Conservation (phyloP, 1,140 invertebrate genomes). For the Pachyrhynchus sulphureomaculatus region DNA sequence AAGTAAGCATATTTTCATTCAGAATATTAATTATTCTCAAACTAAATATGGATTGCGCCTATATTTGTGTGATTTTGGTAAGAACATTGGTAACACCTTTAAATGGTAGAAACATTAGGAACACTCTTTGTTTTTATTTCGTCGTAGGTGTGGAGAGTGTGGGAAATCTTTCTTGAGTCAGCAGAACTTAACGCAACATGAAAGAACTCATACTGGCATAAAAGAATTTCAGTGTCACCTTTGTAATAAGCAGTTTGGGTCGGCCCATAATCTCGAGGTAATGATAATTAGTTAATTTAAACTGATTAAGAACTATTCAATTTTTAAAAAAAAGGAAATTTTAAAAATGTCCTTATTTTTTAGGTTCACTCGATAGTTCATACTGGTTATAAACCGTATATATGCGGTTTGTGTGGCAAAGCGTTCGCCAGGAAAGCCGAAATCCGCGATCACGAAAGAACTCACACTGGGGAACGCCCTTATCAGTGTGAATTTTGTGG, state of each 20-base stretch:
- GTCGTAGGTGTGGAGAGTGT: slow-evolving; percentile 67
- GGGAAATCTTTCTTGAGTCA: slow-evolving; percentile 73
- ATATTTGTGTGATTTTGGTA: neutral
- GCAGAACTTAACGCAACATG: slow-evolving; percentile 73
- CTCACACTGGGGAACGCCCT: slow-evolving; percentile 79
- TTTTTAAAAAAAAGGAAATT: no score
- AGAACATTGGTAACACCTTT: neutral
- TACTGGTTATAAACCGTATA: slow-evolving; percentile 68
- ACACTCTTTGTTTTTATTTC: no score
- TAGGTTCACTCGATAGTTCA: slow-evolving; percentile 64
- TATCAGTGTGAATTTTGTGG: slow-evolving; percentile 81
- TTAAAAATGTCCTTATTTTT: no score
- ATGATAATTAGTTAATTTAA: no score
- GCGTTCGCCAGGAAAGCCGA: slow-evolving; percentile 74
- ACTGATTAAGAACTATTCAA: no score
- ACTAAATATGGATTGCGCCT: no score
- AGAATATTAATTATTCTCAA: no score
- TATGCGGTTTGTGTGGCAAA: slow-evolving; percentile 71
- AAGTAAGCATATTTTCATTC: slow-evolving; percentile 39
- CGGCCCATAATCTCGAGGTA: slow-evolving; percentile 68
- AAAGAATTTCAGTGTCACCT: slow-evolving; percentile 72
- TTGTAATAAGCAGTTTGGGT: slow-evolving; percentile 76
- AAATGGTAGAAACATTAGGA: no score
- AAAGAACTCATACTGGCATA: slow-evolving; percentile 67
- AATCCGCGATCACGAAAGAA: slow-evolving; percentile 75